Conservation (phyloP, 2,113 vertebrate species). For the Melanerpes formicivorus region DNA sequence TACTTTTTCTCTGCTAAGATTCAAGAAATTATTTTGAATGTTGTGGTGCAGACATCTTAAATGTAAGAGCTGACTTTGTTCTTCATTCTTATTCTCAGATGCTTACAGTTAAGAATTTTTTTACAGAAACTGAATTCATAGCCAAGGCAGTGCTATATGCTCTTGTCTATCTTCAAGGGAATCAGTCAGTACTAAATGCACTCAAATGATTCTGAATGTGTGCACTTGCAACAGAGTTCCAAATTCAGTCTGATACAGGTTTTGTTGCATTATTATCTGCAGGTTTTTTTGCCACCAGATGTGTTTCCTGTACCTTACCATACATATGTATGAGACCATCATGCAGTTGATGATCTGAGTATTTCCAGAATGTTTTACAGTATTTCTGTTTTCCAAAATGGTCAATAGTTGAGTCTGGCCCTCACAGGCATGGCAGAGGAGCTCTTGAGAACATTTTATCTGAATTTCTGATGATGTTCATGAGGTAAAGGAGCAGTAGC, state of each 20-base stretch:
- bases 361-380: not conserved
- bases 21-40: not conserved
- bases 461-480: not conserved
- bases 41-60: not conserved
- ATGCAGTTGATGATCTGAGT: not conserved
- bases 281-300: conserved; percentile 10
- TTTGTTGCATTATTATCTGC: not conserved
- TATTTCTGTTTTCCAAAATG: not conserved
- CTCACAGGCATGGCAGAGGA: not conserved
- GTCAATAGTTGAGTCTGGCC: not conserved
- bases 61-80: not conserved
- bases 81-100: not conserved
- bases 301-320: not conserved
- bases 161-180: not conserved
- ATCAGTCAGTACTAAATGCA: not conserved
- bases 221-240: not conserved
- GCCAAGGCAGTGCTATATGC: not conserved
- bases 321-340: not conserved
- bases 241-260: not conserved
- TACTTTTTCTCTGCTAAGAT: not conserved
- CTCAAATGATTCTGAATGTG: not conserved
- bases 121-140: not conserved
- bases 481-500: not conserved
- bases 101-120: not conserved
- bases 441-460: not conserved